These are phyloP conservation scores for Atherinomorus stipes DNA, from an alignment of 2,113 vertebrate species.

Conservation along the genomic window DNA sequence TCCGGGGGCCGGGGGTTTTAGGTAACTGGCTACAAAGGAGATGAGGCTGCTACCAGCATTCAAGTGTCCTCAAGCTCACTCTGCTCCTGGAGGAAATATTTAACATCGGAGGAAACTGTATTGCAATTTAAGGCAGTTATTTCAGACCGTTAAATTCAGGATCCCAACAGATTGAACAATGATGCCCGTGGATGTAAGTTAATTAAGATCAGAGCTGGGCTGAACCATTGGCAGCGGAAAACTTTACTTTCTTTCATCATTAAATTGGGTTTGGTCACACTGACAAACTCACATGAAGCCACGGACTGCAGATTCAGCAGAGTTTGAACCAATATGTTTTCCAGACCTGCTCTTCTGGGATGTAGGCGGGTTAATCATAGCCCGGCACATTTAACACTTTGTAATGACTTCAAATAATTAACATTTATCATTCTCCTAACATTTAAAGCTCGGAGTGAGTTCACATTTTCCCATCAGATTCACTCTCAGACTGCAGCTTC, in stretches of 20 bases:
- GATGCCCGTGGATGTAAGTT: constrained; percentile 25
- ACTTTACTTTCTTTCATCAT: not conserved
- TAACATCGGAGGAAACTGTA: constrained; percentile 13
- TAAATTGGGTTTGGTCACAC: no score
- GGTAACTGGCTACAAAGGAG: constrained; percentile 18
- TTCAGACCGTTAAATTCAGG: constrained; percentile 21
- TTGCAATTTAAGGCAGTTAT: constrained; percentile 20
- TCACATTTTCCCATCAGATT: no score
- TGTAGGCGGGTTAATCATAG: no score
- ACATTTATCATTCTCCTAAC: no score
- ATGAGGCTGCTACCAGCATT: not conserved
- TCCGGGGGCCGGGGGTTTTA: constrained; percentile 27
- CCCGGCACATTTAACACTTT: no score
- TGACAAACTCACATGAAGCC: no score
- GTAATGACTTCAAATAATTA: no score
- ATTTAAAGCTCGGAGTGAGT: no score
- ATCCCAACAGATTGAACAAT: constrained; percentile 11
- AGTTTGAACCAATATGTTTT: not conserved
- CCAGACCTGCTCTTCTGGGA: no score
- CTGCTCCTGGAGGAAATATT: constrained; percentile 13
- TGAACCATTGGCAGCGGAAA: not conserved
- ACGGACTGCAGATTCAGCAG: no score
- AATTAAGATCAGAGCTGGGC: constrained; percentile 20
- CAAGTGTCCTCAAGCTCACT: constrained; percentile 19
- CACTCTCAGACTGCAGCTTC: no score